Percentiles rank a stretch among this genome's conserved stretches.
Conservation (phyloP, 2,888 invertebrate species). For the Stratiomys singularior region DNA sequence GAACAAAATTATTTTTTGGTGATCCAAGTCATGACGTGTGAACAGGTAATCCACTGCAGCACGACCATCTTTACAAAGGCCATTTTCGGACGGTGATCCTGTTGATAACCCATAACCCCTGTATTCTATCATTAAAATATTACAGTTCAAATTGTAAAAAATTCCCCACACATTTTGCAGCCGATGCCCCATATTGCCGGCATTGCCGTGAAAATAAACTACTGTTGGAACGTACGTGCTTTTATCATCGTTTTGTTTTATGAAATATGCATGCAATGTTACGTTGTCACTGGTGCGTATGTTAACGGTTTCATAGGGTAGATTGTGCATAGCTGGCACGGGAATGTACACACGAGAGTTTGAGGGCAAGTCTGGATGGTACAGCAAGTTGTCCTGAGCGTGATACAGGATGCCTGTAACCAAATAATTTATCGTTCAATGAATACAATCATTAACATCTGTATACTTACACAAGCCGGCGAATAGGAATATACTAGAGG, state of each 20-base stretch:
- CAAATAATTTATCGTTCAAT: neutral
- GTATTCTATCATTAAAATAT: conserved; percentile 93
- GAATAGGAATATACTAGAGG: conserved; percentile 72
- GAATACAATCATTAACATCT: too few species aligned
- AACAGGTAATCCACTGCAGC: conserved; percentile 87
- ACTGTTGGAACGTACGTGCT: conserved; percentile 81
- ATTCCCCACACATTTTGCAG: conserved; percentile 89
- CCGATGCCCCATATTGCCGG: conserved; percentile 95
- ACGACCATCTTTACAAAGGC: conserved; percentile 87
- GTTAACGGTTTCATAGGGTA: conserved; percentile 86
- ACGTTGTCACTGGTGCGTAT: conserved; percentile 81
- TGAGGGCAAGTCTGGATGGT: conserved; percentile 89
- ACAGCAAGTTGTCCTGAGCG: conserved; percentile 86
- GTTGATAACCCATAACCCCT: conserved; percentile 94
- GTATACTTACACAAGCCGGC: conserved; percentile 38
- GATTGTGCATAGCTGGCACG: conserved; percentile 83
- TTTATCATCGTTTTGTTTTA: conserved; percentile 76
- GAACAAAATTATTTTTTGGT: conserved; percentile 85
- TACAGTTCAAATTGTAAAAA: conserved; percentile 83
- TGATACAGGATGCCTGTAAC: conserved; percentile 82
- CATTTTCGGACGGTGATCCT: conserved; percentile 87
- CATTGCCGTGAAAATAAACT: conserved; percentile 95
- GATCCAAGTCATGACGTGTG: conserved; percentile 84
- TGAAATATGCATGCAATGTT: conserved; percentile 83
- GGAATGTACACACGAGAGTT: conserved; percentile 90